phyloP scores from a whole-genome alignment of 2,888 invertebrate genomes.

The Tipula lateralis region DNA sequence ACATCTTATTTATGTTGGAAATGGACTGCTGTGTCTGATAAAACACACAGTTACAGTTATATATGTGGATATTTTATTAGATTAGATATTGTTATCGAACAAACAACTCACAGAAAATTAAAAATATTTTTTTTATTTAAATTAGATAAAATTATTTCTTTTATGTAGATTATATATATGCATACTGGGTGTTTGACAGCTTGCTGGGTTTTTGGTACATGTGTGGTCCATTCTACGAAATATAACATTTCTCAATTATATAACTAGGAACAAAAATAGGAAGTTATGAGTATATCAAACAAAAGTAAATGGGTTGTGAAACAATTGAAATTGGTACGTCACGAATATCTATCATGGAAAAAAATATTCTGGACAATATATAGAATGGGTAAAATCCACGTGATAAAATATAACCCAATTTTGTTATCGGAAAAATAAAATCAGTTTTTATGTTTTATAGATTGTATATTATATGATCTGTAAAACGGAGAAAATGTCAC shows the following conservation, averaged over 20 bases:
- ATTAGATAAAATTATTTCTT: constrained; percentile 4
- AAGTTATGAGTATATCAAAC: background rate
- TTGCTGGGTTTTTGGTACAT: background rate
- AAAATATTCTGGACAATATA: background rate
- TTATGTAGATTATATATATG: background rate
- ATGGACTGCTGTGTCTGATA: constrained; percentile 9
- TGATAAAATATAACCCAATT: background rate
- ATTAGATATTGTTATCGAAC: constrained; percentile 7
- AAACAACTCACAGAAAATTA: background rate
- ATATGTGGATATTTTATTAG: constrained; percentile 15
- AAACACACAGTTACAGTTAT: constrained; percentile 15
- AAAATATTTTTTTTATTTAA: background rate
- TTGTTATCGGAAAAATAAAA: background rate
- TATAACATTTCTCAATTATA: background rate
- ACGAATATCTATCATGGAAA: background rate
- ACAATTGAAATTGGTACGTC: background rate
- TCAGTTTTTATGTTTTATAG: background rate
- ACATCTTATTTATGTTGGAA: constrained; percentile 11
- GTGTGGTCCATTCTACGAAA: background rate
- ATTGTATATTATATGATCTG: background rate
- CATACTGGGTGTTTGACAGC: background rate
- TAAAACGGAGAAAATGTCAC: constrained; percentile 1
- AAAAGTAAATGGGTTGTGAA: background rate
- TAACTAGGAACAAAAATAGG: background rate
- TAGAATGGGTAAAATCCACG: background rate